phyloP scores from a whole-genome alignment of 2,113 vertebrate species.

The Crotalus tigris region DNA sequence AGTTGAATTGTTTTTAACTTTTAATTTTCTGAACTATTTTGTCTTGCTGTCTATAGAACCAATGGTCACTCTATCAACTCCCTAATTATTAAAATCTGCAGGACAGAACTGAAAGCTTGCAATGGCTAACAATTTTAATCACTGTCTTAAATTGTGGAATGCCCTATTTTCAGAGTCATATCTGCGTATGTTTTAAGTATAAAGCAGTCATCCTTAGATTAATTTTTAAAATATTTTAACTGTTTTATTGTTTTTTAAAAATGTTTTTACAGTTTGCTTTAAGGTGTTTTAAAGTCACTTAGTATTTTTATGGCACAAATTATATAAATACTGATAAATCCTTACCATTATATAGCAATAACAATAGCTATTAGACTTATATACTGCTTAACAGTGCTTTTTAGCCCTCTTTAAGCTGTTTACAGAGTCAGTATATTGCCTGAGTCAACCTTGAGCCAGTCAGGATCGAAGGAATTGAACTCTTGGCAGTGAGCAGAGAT shows the following conservation, averaged over 20 bases:
- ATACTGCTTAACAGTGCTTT: neutral
- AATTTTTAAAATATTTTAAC: neutral
- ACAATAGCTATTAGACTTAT: neutral
- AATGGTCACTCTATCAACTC: neutral
- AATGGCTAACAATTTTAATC: neutral
- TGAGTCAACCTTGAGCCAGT: neutral
- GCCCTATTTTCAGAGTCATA: neutral
- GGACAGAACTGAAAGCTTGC: neutral
- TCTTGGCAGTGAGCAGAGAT: neutral
- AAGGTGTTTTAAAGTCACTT: neutral
- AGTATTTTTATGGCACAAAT: neutral
- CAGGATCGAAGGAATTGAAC: neutral
- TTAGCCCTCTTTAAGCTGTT: neutral
- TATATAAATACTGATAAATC: neutral
- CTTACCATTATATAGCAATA: neutral
- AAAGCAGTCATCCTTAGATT: neutral
- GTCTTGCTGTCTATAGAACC: neutral
- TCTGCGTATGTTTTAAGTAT: neutral
- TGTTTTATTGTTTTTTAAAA: neutral
- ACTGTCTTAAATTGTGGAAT: neutral
- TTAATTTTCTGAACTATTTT: neutral
- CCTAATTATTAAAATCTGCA: neutral
- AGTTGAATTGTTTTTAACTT: neutral
- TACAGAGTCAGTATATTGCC: neutral
- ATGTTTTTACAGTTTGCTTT: neutral